A percentile compares a stretch with the other conserved stretches of the same genome.
Conservation (phyloP, 2,797 vertebrate species). For the Brachymystax lenok region DNA sequence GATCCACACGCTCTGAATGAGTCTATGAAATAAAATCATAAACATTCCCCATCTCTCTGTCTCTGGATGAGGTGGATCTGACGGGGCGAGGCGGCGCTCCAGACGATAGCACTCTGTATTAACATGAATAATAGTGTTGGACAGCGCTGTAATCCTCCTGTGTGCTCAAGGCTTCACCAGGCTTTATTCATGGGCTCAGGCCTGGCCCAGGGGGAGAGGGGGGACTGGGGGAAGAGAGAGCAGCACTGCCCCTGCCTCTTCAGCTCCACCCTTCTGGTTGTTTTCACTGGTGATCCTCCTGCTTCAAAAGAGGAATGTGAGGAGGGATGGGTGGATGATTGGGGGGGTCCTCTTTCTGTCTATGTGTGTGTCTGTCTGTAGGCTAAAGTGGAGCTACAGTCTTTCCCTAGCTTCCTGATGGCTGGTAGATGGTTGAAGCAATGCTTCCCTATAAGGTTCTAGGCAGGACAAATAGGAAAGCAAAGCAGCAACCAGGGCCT, state of each 20-base stretch:
- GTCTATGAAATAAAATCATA: slow-evolving; percentile 51
- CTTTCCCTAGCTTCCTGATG: background rate
- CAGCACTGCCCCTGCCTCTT: background rate
- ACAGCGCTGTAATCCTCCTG: slow-evolving; percentile 58
- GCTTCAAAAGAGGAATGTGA: slow-evolving; percentile 56
- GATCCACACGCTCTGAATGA: slow-evolving; percentile 52
- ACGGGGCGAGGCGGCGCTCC: slow-evolving; percentile 24
- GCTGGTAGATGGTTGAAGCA: background rate
- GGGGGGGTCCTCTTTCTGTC: background rate
- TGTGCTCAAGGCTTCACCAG: slow-evolving; percentile 41
- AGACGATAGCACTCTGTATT: slow-evolving; percentile 10
- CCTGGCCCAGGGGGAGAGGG: slow-evolving; percentile 11
- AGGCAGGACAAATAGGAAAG: background rate
- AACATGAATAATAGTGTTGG: slow-evolving; percentile 49
- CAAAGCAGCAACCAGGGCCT: background rate
- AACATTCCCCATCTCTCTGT: slow-evolving; percentile 41
- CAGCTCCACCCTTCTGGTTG: slow-evolving; percentile 1
- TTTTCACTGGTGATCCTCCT: slow-evolving; percentile 55
- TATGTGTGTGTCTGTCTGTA: slow-evolving; percentile 29
- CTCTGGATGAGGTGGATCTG: slow-evolving; percentile 27
- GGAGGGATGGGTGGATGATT: slow-evolving; percentile 24
- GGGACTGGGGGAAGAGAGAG: slow-evolving; percentile 8
- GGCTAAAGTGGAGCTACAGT: background rate
- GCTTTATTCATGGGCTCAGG: slow-evolving; percentile 32
- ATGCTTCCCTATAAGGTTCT: background rate